Evolutionary conservation across 2,797 vertebrate genomes (phyloP), one percentile per base, ranked within the genome.

Genomic region (Ceryle rudis): DNA sequence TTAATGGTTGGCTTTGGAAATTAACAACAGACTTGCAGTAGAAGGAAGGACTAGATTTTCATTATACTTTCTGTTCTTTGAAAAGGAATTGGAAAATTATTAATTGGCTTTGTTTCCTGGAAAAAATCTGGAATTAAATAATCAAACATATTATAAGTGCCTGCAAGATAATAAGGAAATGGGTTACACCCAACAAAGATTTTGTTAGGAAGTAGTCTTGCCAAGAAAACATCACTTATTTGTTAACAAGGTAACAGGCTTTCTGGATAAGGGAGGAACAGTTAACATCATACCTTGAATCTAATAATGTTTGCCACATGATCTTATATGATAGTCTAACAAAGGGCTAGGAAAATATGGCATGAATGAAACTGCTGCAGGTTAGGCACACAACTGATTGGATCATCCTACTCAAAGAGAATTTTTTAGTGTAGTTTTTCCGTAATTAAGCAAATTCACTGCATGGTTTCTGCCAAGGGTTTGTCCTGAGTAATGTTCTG

Each of bases 81-180:
- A 64, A 87, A 95, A 80, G 41, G 5, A 86, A 20, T 28, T 78
- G 22, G 25, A 66, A 91, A 82, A 71, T 70, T 87, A 77, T 80
- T 65, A 47, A 72, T 75, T 75, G 84, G 9, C 26, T 80, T 77
- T 20, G 78, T 92, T 92, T 95, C 86, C 86, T 85, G 66, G 47
- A 82, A 92, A 80, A 81, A 49, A 7, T 70, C 51, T 74, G 28
- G 15, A 95, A 94, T 91, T 80, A 83, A 95, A 93, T 93, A 85
- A 90, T 65, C 73, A 81, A 84, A 88, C 37, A 20, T 81, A 82
- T 66, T 80, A 33, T 33, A 94, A 92, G 49, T 87, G 81, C 33
- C 81, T 91, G 52, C 47, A 90, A 89, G 93, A 87, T 82, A 92
- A 89, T 91, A 91, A 92, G 69, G 75, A 94, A 92, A 89, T 86